A percentile compares a stretch with the other conserved stretches of the same genome.
Evolutionary conservation across 2,888 invertebrate species (phyloP).

Genomic region (Acrobasis consociella): DNA sequence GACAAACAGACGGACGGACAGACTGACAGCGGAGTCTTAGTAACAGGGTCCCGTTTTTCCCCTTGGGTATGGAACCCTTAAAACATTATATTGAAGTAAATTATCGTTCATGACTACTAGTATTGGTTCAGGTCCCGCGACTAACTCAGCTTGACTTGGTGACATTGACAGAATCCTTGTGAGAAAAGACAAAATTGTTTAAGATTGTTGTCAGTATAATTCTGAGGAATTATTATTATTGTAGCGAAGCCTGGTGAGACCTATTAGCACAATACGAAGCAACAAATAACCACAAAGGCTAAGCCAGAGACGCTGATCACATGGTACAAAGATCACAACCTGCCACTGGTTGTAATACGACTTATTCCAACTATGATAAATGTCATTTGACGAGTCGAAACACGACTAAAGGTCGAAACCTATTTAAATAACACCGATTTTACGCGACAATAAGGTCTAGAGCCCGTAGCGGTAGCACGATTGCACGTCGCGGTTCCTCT

Average conservation of each 20-base stretch:
- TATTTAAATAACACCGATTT: no score
- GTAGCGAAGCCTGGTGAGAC: conserved; percentile 20
- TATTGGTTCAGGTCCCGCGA: background rate
- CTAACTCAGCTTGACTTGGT: background rate
- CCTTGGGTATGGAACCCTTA: no score
- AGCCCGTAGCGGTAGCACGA: no score
- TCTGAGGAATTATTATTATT: background rate
- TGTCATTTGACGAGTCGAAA: conserved; percentile 4
- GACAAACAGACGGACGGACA: no score
- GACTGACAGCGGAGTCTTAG: no score
- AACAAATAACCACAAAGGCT: conserved; percentile 27
- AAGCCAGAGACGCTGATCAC: conserved; percentile 35
- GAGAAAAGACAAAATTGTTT: conserved; percentile 14
- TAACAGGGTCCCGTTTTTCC: no score
- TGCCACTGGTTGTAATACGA: conserved; percentile 20
- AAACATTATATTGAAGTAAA: no score
- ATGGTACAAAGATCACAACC: conserved; percentile 33
- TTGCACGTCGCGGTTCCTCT: no score
- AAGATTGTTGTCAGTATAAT: background rate
- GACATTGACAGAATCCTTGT: background rate
- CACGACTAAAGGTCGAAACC: background rate
- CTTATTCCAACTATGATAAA: conserved; percentile 9
- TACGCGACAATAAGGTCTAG: no score
- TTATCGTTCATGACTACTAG: no score
- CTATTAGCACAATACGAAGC: conserved; percentile 30